A percentile compares a stretch with the other conserved stretches of the same genome.
Conservation (phyloP, 2,888 invertebrate genomes). For the Schrankia costaestrigalis region DNA sequence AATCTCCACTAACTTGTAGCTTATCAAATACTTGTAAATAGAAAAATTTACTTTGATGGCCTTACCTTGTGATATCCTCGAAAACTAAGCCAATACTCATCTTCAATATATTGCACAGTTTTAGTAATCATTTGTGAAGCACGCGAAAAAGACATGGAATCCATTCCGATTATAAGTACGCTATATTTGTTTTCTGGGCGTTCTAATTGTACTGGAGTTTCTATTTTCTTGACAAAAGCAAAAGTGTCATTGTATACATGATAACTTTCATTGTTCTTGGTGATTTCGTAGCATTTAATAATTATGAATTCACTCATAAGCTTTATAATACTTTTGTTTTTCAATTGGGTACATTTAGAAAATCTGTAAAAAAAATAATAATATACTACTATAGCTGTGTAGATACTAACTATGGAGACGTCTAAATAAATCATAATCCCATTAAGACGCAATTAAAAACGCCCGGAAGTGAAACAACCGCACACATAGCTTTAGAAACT, state of each 20-base stretch:
- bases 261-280: constrained; percentile 40
- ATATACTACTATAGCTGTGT: too few relatives aligned
- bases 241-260: constrained; percentile 64
- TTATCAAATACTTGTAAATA: too few relatives aligned
- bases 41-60: neutral
- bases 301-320: constrained; percentile 60
- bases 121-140: constrained; percentile 87
- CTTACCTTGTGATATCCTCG: constrained; percentile 86
- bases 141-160: constrained; percentile 91
- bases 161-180: constrained; percentile 90
- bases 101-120: constrained; percentile 84
- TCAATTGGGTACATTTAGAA: constrained; percentile 47
- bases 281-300: constrained; percentile 54
- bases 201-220: too few relatives aligned
- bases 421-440: too few relatives aligned
- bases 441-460: too few relatives aligned
- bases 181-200: too few relatives aligned
- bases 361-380: constrained; percentile 45
- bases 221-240: constrained; percentile 70
- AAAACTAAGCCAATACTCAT: constrained; percentile 85
- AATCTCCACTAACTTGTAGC: too few relatives aligned
- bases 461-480: too few relatives aligned
- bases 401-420: too few relatives aligned
- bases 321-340: constrained; percentile 39
- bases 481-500: too few relatives aligned